Percentiles rank a stretch among this genome's conserved stretches.
Evolutionary conservation across 2,113 vertebrate species (phyloP).

Genomic region (Perccottus glenii): DNA sequence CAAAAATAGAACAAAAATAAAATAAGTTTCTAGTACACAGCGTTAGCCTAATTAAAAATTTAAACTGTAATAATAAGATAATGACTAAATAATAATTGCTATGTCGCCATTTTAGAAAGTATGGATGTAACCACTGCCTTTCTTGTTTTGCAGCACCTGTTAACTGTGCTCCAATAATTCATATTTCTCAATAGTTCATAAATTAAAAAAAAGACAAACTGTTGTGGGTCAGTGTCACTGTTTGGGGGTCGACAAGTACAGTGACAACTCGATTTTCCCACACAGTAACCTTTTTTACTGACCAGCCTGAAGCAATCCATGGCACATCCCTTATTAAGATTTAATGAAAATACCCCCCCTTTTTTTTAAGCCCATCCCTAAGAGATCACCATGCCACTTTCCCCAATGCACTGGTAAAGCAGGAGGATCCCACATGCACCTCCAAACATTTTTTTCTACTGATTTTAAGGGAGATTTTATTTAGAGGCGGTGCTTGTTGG

Average conservation of each 20-base stretch:
- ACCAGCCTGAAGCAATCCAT: constrained; percentile 45
- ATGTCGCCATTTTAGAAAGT: not conserved
- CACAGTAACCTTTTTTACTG: constrained; percentile 44
- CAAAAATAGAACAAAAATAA: not conserved
- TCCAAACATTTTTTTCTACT: constrained; percentile 72
- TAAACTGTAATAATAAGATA: not conserved
- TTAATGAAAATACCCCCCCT: constrained; percentile 65
- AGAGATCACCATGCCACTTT: constrained; percentile 66
- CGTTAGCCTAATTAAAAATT: too few species aligned
- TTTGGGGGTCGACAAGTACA: constrained; percentile 44
- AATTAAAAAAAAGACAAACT: constrained; percentile 40
- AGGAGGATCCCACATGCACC: constrained; percentile 68
- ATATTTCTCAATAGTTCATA: constrained; percentile 35
- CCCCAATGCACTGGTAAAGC: constrained; percentile 43
- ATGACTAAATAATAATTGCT: not conserved
- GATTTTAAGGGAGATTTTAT: constrained; percentile 80
- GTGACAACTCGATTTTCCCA: constrained; percentile 58
- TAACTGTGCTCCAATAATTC: constrained; percentile 17
- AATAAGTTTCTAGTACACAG: not conserved
- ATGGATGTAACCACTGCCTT: not conserved
- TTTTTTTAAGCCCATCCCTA: constrained; percentile 39
- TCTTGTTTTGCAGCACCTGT: not conserved
- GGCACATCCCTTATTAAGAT: constrained; percentile 60
- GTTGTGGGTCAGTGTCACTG: constrained; percentile 32
- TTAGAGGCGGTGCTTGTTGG: constrained; percentile 84